phyloP scores from a whole-genome alignment of 23 tunicate genomes.

The Trididemnum miniatum region DNA sequence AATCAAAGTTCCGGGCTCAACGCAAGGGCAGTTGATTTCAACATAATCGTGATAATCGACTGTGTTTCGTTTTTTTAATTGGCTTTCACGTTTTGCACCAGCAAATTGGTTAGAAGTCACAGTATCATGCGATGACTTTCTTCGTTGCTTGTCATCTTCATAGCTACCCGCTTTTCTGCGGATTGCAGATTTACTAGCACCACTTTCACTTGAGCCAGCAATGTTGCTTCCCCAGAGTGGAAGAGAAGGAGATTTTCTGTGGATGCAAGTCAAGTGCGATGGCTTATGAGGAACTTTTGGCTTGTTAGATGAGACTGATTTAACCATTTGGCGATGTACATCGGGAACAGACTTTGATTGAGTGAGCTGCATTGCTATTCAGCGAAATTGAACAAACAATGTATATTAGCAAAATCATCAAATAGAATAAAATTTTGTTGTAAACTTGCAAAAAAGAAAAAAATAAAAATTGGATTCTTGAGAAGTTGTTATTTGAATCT shows the following conservation, averaged over 20 bases:
- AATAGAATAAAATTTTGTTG: too few relatives aligned
- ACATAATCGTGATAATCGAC: not conserved
- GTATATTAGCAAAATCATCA: too few relatives aligned
- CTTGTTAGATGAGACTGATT: not conserved
- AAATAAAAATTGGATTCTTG: too few relatives aligned
- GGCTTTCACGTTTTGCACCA: too few relatives aligned
- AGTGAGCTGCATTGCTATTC: not conserved
- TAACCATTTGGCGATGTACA: not conserved
- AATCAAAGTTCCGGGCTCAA: conserved; percentile 23
- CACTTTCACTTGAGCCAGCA: too few relatives aligned
- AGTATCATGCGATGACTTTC: not conserved
- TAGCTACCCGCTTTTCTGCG: not conserved
- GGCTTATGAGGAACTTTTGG: conserved; percentile 26
- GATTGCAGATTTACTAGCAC: not conserved
- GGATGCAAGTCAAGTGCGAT: conserved; percentile 1
- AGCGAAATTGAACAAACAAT: too few relatives aligned
- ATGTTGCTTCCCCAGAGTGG: too few relatives aligned
- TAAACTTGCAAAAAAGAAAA: too few relatives aligned
- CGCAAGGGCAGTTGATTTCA: conserved; percentile 4
- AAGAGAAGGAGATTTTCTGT: not conserved
- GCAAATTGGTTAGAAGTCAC: not conserved
- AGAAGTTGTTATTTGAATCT: too few relatives aligned
- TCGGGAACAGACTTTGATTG: not conserved
- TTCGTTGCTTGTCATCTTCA: not conserved
- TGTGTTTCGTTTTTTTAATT: too few relatives aligned